Evolutionary conservation across 1,140 invertebrate species (phyloP), one percentile per base, ranked within the genome.

Genomic region (Atopsyche davidsoni): DNA sequence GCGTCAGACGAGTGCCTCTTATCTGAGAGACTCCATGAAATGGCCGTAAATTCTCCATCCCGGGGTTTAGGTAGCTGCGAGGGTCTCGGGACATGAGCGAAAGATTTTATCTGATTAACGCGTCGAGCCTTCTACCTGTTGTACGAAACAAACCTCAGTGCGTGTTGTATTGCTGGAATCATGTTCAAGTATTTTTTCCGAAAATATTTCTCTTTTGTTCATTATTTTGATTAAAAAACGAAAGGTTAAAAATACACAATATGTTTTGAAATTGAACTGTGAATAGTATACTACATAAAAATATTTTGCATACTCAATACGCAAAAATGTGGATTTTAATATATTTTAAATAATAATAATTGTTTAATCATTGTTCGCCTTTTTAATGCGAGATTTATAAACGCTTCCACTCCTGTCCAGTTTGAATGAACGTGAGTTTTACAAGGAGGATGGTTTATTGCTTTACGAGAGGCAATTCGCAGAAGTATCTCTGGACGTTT

Each of bases 51-150:
- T 11, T 16, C 32, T 13, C 32, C n/a, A 11, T 13, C 32, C 32
- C 32, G n/a, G n/a, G n/a, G n/a, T n/a, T n/a, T n/a, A n/a, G n/a
- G n/a, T n/a, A n/a, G n/a, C n/a, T n/a, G n/a, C n/a, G n/a, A 39
- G 11, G 36, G 36, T 17, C 36, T n/a, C 11, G 36, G 18, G 36
- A 39, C 19, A 39, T 39, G 11, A 39, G 11, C 14, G n/a, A 19
- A 39, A 39, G 36, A 39, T 17, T 39, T 39, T 17, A 39, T 17
- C 18, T 17, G 4, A 4, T 10, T 39, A 39, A 19, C n/a, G 18
- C 19, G 32, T 34, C 32, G 32, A 34, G n/a, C 32, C 32, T 34
- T 34, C 32, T 34, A 16, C 32, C 16, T 13, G 32, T 34, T 13
- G 16, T 13, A 34, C 16, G n/a, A 34, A 34, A 34, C n/a, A 34